phyloP scores from a whole-genome alignment of 2,888 invertebrate genomes.

The Amorpha juglandis region DNA sequence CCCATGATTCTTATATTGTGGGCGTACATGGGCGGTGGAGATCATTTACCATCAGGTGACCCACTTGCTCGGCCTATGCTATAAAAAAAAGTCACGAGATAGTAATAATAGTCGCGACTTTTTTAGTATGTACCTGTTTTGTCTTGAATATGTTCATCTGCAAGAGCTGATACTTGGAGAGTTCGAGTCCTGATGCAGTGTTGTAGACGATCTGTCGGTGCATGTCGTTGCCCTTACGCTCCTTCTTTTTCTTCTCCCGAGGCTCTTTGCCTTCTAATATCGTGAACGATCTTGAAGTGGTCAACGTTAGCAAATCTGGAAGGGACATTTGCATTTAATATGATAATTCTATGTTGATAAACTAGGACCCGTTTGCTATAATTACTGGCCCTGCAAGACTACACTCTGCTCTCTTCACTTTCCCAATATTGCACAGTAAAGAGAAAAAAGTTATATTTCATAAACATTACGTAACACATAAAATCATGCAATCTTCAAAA shows the following conservation, averaged over 20 bases:
- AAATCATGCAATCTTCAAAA: too few species aligned
- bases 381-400: too few species aligned
- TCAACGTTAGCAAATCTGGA: slow-evolving; percentile 62
- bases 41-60: too few species aligned
- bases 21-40: too few species aligned
- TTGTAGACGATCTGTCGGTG: slow-evolving; percentile 81
- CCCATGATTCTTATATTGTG: too few species aligned
- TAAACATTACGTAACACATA: too few species aligned
- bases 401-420: too few species aligned
- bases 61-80: too few species aligned
- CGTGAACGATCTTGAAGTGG: slow-evolving; percentile 74
- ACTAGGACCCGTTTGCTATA: too few species aligned
- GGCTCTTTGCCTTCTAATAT: slow-evolving; percentile 68
- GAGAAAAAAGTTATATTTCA: too few species aligned
- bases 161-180: slow-evolving; percentile 87
- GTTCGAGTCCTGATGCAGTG: slow-evolving; percentile 84
- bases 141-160: slow-evolving; percentile 90
- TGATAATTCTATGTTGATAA: background rate
- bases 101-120: background rate
- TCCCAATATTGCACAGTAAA: too few species aligned
- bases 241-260: slow-evolving; percentile 63
- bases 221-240: slow-evolving; percentile 63
- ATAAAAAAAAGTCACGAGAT: too few species aligned
- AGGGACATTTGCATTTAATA: background rate
- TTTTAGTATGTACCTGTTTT: slow-evolving; percentile 83